Base-by-base conservation (phyloP, 2,797 vertebrate genomes). In the Gallinago nigripennis region DNA sequence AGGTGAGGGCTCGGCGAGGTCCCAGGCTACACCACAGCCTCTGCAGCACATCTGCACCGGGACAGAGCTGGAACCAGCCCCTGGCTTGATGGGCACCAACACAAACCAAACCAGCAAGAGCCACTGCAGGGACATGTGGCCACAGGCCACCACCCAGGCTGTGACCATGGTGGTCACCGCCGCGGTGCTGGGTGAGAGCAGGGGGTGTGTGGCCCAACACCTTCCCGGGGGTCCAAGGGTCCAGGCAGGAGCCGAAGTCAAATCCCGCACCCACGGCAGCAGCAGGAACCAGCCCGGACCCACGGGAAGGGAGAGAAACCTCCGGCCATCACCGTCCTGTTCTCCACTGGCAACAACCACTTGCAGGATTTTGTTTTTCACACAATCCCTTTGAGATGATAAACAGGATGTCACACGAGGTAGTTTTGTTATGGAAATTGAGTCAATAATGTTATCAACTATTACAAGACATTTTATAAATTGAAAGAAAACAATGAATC, bases 361-460 rank as follows among this genome's bases (percentile, higher is more conserved):
- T 50, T 97, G 97, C 96, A 69, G 39, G 78, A 85, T 96, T 98
- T 97, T 97, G 73, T 98, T 99, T 98, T 98, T 96, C 97, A 97
- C 97, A 98, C 96, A 97, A 97, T 96, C 98, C 96, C 97, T 98
- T 97, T 97, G 97, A 98, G 98, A 98, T 97, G 85, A 96, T 97
- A 92, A 98, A 98, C 97, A 98, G 97, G 98, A 98, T 98, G 98
- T 98, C 98, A 98, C 98, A 98, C 96, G 99, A 99, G 99, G 99
- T 99, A 99, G 99, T 99, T 99, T 99, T 97, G 98, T 98, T 98
- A 98, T 96, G 97, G 98, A 98, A 98, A 98, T 95, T 97, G 98
- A 98, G 98, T 98, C 98, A 98, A 98, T 98, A 98, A 98, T 95
- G 97, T 97, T 97, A 98, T 98, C 97, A 98, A 97, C 97, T 98